These are phyloP conservation scores for Amiota communis DNA, from an alignment of 2,888 invertebrate species.

Conservation along the genomic window DNA sequence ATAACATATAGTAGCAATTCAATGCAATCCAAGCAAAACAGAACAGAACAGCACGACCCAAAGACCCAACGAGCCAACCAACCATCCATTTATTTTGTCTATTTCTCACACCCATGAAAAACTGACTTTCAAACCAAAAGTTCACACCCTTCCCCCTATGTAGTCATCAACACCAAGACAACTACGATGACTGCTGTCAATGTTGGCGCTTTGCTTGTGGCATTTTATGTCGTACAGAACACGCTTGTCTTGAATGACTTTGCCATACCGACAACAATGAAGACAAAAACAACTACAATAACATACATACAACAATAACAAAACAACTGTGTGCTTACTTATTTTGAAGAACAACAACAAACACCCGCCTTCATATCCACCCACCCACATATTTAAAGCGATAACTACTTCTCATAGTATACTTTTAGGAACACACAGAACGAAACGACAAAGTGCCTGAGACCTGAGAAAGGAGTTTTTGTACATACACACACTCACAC, in stretches of 20 bases:
- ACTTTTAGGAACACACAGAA: conserved; percentile 6
- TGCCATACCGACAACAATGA: conserved; percentile 2
- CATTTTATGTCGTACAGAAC: conserved; percentile 18
- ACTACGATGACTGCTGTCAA: background rate
- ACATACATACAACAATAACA: conserved; percentile 10
- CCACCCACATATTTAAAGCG: background rate
- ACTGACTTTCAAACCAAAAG: background rate
- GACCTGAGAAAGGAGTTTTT: conserved; percentile 29
- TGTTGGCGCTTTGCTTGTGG: conserved; percentile 16
- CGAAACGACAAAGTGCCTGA: conserved; percentile 1
- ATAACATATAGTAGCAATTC: background rate
- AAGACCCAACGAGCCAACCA: conserved; percentile 13
- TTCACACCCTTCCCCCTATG: background rate
- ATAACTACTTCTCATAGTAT: conserved; percentile 12
- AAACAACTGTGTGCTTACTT: background rate
- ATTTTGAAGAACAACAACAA: background rate
- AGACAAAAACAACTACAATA: background rate
- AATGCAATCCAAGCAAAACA: conserved; percentile 14
- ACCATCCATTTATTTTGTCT: conserved; percentile 1
- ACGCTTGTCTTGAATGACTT: conserved; percentile 26
- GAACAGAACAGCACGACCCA: conserved; percentile 10
- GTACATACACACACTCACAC: conserved; percentile 30
- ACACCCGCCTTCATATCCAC: background rate
- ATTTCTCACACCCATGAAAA: background rate
- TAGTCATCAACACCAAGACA: background rate